A percentile compares a stretch with the other conserved stretches of the same genome.
Evolutionary conservation across 1,140 invertebrate species (phyloP).

Genomic region (Hesperophylax magnus): DNA sequence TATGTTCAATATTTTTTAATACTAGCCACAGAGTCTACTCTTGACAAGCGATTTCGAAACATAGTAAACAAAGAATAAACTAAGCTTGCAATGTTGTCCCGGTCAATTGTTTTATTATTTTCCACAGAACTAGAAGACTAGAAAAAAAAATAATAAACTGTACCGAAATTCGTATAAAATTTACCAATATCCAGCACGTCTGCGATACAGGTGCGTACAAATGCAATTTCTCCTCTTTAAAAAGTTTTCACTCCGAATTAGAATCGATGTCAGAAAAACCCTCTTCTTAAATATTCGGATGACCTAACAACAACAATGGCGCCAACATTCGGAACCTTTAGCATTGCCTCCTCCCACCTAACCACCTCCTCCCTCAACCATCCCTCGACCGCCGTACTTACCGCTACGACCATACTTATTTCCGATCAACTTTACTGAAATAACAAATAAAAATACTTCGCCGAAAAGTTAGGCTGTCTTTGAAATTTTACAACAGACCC

Average conservation of each 20-base stretch:
- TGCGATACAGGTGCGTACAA: background rate
- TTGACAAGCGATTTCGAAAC: too few species aligned
- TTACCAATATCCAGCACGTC: too few species aligned
- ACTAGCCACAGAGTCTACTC: too few species aligned
- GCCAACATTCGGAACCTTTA: conserved; percentile 1
- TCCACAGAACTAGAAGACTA: too few species aligned
- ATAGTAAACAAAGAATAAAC: too few species aligned
- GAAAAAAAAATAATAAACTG: too few species aligned
- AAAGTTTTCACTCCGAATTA: conserved; percentile 34
- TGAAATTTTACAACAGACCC: conserved; percentile 10
- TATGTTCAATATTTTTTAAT: too few species aligned
- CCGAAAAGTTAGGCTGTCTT: background rate
- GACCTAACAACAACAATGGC: conserved; percentile 30
- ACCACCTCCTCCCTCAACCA: background rate
- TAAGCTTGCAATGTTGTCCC: too few species aligned
- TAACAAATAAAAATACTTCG: background rate
- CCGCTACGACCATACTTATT: background rate
- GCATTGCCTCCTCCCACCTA: too few species aligned
- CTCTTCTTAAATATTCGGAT: conserved; percentile 18
- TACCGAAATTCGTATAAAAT: too few species aligned
- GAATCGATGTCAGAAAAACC: conserved; percentile 30
- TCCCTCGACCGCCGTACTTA: conserved; percentile 6
- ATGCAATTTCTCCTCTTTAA: conserved; percentile 9
- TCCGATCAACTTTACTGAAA: conserved; percentile 20
- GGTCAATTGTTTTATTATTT: too few species aligned